Conservation (phyloP, 2,113 vertebrate species). For the Mixornis gularis region DNA sequence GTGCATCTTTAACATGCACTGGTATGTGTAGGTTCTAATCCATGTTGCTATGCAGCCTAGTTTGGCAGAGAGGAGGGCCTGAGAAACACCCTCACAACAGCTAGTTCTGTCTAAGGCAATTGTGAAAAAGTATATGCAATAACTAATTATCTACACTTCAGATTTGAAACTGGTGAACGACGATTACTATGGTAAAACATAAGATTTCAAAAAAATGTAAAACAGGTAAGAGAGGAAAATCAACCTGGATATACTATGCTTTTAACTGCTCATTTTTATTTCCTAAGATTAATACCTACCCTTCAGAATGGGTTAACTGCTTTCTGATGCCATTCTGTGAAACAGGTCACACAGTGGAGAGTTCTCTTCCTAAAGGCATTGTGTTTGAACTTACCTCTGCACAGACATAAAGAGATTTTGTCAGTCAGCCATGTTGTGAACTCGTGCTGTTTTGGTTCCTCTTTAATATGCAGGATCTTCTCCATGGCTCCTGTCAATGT, state of each 20-base stretch:
- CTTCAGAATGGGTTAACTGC: neutral
- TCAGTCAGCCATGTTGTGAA: neutral
- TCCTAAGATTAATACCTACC: neutral
- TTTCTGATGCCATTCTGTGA: neutral
- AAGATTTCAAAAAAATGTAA: neutral
- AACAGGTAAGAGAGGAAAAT: neutral
- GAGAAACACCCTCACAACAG: neutral
- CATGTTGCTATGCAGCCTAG: neutral
- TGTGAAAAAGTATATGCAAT: neutral
- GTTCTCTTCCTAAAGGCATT: neutral
- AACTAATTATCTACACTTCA: neutral
- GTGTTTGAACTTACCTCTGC: neutral
- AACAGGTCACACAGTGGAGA: neutral
- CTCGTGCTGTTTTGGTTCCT: neutral
- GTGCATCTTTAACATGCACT: rapidly evolving
- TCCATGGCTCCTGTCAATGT: neutral
- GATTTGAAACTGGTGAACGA: neutral
- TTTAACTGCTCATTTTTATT: neutral
- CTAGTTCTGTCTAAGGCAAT: neutral
- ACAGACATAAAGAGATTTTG: neutral
- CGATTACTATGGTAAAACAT: neutral
- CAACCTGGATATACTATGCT: neutral
- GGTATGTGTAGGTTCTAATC: rapidly evolving
- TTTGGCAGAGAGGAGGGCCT: neutral
- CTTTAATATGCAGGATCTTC: neutral